Percentiles rank a stretch among this genome's conserved stretches.
Conservation (phyloP, 2,888 invertebrate species). For the Spodoptera picta region DNA sequence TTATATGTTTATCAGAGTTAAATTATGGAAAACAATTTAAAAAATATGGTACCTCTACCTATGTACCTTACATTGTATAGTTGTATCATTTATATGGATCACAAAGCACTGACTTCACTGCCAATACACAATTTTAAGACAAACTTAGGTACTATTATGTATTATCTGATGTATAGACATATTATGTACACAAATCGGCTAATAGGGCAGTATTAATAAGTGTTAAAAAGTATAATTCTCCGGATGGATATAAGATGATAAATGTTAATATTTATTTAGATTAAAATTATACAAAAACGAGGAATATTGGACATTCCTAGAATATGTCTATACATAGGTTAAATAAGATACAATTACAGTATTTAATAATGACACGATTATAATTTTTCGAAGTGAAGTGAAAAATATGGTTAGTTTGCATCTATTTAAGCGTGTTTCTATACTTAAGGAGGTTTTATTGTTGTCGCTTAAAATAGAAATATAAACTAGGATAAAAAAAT, state of each 20-base stretch:
- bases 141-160: neutral
- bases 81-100: conserved; percentile 15
- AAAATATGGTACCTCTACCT: no score
- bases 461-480: neutral
- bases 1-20: no score
- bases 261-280: conserved; percentile 49
- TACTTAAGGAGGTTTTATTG: conserved; percentile 3
- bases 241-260: conserved; percentile 1
- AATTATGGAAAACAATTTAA: no score
- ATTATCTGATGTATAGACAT: conserved; percentile 20
- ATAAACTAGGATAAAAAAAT: neutral
- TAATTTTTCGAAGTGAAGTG: conserved; percentile 1
- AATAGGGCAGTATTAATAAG: conserved; percentile 49
- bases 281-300: conserved; percentile 39
- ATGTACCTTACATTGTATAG: neutral
- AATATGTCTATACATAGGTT: conserved; percentile 12
- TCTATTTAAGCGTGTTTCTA: conserved; percentile 1
- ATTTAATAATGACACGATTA: neutral
- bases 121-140: conserved; percentile 37
- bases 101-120: conserved; percentile 43
- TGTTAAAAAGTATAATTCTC: conserved; percentile 44
- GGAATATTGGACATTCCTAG: conserved; percentile 19
- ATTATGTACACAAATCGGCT: conserved; percentile 41
- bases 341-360: conserved; percentile 18
- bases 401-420: neutral